Evolutionary conservation across 2,113 vertebrate genomes (phyloP).

Genomic region (Gymnocephalus cernua): DNA sequence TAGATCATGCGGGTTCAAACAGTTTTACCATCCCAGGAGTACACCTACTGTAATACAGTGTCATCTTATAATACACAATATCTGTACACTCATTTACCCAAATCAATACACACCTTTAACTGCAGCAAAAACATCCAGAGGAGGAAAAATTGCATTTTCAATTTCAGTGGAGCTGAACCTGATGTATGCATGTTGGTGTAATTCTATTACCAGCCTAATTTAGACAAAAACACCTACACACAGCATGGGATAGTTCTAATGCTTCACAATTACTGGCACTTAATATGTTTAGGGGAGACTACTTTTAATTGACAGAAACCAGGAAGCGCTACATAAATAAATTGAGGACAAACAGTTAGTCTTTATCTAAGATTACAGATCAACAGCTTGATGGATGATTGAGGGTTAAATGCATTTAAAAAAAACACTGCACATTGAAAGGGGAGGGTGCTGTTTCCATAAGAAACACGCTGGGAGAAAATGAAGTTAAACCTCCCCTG

Average conservation of each 20-base stretch:
- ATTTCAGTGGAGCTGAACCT: slow-evolving; percentile 13
- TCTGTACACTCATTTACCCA: neutral
- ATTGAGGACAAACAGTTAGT: slow-evolving; percentile 1
- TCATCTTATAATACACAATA: neutral
- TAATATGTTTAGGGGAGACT: slow-evolving; percentile 6
- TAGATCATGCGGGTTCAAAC: slow-evolving; percentile 16
- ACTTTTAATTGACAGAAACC: slow-evolving; percentile 28
- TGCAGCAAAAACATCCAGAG: neutral
- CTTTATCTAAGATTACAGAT: slow-evolving; percentile 13
- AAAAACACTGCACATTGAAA: neutral
- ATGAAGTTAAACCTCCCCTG: slow-evolving; percentile 10
- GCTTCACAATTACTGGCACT: slow-evolving; percentile 30
- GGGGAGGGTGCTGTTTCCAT: neutral
- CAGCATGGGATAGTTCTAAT: neutral
- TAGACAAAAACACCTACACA: slow-evolving; percentile 41
- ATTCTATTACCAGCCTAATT: slow-evolving; percentile 40
- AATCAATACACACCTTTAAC: neutral
- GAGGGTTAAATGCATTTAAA: neutral
- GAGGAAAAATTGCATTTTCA: neutral
- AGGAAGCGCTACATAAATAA: neutral
- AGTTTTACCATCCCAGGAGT: slow-evolving; percentile 13
- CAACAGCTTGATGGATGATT: slow-evolving; percentile 16
- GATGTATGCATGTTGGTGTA: slow-evolving; percentile 22
- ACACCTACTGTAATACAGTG: neutral
- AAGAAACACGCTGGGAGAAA: neutral